A percentile compares a stretch with the other conserved stretches of the same genome.
Conservation (phyloP, 2,113 vertebrate genomes). For the Oncorhynchus kisutch region DNA sequence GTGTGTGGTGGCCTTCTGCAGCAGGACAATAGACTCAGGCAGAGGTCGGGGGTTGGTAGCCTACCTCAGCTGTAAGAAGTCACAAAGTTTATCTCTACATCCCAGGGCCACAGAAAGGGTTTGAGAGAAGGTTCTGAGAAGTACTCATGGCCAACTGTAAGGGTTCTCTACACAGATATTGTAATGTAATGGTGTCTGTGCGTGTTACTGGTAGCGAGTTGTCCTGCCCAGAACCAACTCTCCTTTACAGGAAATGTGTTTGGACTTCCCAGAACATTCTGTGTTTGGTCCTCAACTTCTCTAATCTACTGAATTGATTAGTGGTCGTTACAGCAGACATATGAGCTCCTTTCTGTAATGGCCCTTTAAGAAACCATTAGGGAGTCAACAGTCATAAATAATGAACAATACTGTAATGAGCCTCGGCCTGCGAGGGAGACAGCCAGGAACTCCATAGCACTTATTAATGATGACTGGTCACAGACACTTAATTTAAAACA, state of each 20-base stretch:
- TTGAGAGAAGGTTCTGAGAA: no score
- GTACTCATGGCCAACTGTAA: no score
- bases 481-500: slow-evolving; percentile 73
- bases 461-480: slow-evolving; percentile 70
- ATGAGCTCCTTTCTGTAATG: slow-evolving; percentile 58
- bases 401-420: slow-evolving; percentile 74
- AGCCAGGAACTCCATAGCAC: slow-evolving; percentile 53
- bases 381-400: slow-evolving; percentile 73
- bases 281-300: slow-evolving; percentile 44
- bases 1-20: no score
- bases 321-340: slow-evolving; percentile 49
- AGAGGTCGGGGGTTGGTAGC: no score
- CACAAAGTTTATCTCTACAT: no score
- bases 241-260: slow-evolving; percentile 31
- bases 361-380: slow-evolving; percentile 76
- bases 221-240: slow-evolving; percentile 11
- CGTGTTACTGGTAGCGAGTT: slow-evolving; percentile 12
- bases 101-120: no score
- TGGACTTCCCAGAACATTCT: slow-evolving; percentile 38
- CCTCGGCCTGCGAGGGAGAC: slow-evolving; percentile 29
- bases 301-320: slow-evolving; percentile 60
- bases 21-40: no score
- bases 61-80: no score
- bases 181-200: no score
- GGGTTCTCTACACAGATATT: no score